Percentiles rank a stretch among this genome's conserved stretches.
These are phyloP conservation scores for Thripadectes ignobilis DNA, from an alignment of 2,797 vertebrate species.

Conservation along the genomic window DNA sequence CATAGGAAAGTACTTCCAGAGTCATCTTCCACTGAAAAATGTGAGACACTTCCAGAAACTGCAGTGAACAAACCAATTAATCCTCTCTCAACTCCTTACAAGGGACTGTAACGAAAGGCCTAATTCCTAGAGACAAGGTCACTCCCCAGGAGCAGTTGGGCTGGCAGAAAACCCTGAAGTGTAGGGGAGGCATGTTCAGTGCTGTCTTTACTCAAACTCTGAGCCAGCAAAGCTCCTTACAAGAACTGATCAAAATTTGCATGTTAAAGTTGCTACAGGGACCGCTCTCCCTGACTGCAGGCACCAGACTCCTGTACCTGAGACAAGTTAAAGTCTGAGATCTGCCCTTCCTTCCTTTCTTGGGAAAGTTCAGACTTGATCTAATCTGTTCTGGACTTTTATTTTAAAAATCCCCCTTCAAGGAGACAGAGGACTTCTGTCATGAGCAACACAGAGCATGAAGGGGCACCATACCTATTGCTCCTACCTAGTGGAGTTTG, in stretches of 20 bases:
- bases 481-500: background rate
- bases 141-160: slow-evolving; percentile 58
- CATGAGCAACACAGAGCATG: background rate
- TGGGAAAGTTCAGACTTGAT: accelerated
- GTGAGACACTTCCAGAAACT: slow-evolving; percentile 63
- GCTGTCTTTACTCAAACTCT: slow-evolving; percentile 26
- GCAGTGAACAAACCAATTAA: slow-evolving; percentile 64
- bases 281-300: background rate
- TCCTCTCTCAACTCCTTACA: slow-evolving; percentile 64
- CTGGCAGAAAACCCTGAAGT: slow-evolving; percentile 53
- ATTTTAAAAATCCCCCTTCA: background rate
- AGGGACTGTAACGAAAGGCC: slow-evolving; percentile 59
- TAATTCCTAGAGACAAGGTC: slow-evolving; percentile 66
- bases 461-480: background rate
- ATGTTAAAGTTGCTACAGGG: background rate
- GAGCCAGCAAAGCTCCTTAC: slow-evolving; percentile 17
- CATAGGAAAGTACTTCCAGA: slow-evolving; percentile 64
- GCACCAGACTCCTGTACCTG: background rate
- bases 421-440: accelerated
- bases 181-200: background rate
- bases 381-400: background rate
- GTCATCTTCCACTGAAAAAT: slow-evolving; percentile 67
- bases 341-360: background rate
- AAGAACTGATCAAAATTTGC: background rate
- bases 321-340: background rate